Evolutionary conservation across 2,888 invertebrate genomes (phyloP).

Genomic region (Erebia palarica): DNA sequence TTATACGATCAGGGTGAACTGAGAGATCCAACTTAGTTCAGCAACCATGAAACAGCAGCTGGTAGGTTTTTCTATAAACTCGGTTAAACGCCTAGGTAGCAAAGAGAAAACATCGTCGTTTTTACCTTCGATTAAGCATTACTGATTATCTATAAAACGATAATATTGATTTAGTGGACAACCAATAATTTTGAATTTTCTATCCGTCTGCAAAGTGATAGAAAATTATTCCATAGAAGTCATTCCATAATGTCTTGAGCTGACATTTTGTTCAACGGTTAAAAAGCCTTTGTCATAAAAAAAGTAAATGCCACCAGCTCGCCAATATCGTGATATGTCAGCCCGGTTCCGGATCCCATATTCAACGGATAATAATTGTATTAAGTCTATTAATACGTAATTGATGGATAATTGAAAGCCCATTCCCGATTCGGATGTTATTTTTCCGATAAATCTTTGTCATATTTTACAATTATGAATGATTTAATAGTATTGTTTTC

Average conservation of each 20-base stretch:
- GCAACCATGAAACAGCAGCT: too few relatives aligned
- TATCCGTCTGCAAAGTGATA: neutral
- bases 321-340: conserved; percentile 53
- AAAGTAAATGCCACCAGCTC: conserved; percentile 35
- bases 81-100: too few relatives aligned
- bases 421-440: conserved; percentile 22
- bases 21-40: too few relatives aligned
- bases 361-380: conserved; percentile 33
- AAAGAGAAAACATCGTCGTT: too few relatives aligned
- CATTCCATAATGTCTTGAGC: neutral
- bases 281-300: conserved; percentile 33
- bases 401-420: conserved; percentile 33
- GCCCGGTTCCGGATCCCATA: conserved; percentile 23
- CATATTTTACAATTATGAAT: conserved; percentile 11
- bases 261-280: conserved; percentile 37
- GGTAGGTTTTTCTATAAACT: too few relatives aligned
- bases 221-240: neutral
- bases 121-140: too few relatives aligned
- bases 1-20: too few relatives aligned
- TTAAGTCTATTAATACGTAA: conserved; percentile 36
- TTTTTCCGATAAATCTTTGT: conserved; percentile 17
- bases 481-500: neutral
- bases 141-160: too few relatives aligned
- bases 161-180: too few relatives aligned
- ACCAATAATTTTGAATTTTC: neutral